Evolutionary conservation across 2,888 invertebrate genomes (phyloP), one percentile per base, ranked within the genome.

Genomic region (Eucriotettix oculatus): DNA sequence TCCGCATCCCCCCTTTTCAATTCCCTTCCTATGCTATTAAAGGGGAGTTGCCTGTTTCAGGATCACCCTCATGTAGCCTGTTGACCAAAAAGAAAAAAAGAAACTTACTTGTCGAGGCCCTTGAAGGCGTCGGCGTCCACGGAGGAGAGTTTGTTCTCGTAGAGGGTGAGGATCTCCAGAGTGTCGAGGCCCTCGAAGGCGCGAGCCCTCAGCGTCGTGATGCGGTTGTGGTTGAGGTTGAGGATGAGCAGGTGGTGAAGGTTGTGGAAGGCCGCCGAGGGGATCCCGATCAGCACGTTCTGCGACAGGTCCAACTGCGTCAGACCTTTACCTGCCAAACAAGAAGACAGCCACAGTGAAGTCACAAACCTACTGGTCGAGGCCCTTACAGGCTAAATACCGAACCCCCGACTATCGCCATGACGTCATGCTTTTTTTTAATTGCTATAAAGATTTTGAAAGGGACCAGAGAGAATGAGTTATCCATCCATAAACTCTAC

Each of bases 161-260:
- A 93, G 44, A 93, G 75, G 12, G 89, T 90, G 52, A 94, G 79
- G 65, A 92, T 89, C 72, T 92, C 90, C 66, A 93, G 74, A 5
- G 91, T 90, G 69, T 89, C 89, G 67, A 93, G 77, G 0, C 93
- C 93, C 70, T 87, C 84, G 71, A 94, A 93, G 11, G 92, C 92
- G 65, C 82, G 83, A 64, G 83, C 82, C 69, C 89, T 90, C 43
- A 94, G 79, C 58, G 82, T 84, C 56, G 79, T 81, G 68, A 94
- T 89, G 76, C 78, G 80, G 73, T 94, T 94, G 74, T 90, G 89
- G 75, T 92, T 93, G 76, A 93, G 80, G 74, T 92, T 93, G 63
- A 94, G 79, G 66, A 91, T 90, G 64, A 91, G 80, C 64, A 93
- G 79, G 69, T 87, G 87, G 73, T 87, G 87, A 58, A 92, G 82